These are phyloP conservation scores for Forficula auricularia DNA, from an alignment of 1,140 invertebrate species.

Conservation along the genomic window DNA sequence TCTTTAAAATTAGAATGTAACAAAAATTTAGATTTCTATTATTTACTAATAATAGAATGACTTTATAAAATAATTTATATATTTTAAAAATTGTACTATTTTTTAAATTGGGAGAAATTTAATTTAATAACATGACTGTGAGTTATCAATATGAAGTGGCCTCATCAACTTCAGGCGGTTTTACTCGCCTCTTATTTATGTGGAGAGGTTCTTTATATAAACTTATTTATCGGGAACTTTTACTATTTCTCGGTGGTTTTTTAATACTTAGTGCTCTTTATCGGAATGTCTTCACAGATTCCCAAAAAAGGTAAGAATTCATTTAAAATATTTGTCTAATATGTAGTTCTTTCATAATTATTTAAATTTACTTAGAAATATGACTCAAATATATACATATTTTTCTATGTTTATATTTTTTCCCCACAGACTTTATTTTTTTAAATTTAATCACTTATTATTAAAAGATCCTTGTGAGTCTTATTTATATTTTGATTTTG, in stretches of 20 bases:
- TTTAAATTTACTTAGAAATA: not conserved
- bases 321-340: not conserved
- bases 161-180: slow-evolving; percentile 48
- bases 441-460: too few relatives aligned
- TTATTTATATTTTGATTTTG: too few relatives aligned
- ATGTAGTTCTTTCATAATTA: not conserved
- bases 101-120: too few relatives aligned
- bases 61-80: too few relatives aligned
- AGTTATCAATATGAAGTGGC: slow-evolving; percentile 58
- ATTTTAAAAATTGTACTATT: too few relatives aligned
- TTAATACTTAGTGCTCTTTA: slow-evolving; percentile 41
- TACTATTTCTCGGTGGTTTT: slow-evolving; percentile 42
- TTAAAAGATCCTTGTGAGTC: too few relatives aligned
- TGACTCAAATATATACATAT: not conserved
- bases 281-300: slow-evolving; percentile 34
- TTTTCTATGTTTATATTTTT: not conserved
- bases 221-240: slow-evolving; percentile 49
- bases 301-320: slow-evolving; percentile 37
- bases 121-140: slow-evolving; percentile 40
- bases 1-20: too few relatives aligned
- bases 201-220: slow-evolving; percentile 64
- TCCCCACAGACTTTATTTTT: too few relatives aligned
- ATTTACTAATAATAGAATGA: too few relatives aligned
- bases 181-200: slow-evolving; percentile 49
- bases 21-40: too few relatives aligned